phyloP scores from a whole-genome alignment of 2,113 vertebrate species.

The Pristiophorus japonicus region DNA sequence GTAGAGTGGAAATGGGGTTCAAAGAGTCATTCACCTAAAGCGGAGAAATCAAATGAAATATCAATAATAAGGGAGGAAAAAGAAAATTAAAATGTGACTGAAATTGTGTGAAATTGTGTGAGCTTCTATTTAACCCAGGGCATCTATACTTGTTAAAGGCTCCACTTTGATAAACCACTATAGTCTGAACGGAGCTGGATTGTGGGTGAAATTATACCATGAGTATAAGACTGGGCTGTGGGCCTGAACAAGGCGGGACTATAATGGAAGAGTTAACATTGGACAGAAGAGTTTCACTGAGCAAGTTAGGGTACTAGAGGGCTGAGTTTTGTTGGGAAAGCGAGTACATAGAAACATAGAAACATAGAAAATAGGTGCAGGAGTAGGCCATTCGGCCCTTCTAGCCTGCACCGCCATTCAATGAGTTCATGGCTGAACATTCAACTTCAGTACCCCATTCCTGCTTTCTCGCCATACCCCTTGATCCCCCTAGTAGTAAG shows the following conservation, averaged over 20 bases:
- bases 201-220: not conserved
- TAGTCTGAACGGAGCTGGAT: not conserved
- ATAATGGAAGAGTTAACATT: not conserved
- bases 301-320: not conserved
- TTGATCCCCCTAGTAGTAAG: no score
- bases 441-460: no score
- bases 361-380: no score
- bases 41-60: not conserved
- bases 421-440: no score
- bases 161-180: not conserved
- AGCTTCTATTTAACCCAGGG: not conserved
- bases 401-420: no score
- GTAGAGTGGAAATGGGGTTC: not conserved
- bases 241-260: not conserved
- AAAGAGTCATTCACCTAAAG: not conserved
- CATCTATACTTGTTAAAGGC: not conserved
- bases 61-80: not conserved
- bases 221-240: not conserved
- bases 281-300: not conserved
- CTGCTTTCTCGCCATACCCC: no score
- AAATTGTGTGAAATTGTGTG: slow-evolving; percentile 11
- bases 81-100: not conserved
- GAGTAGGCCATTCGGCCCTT: no score
- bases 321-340: not conserved
- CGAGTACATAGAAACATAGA: no score